Conservation (phyloP, 2,797 vertebrate species). For the Propithecus perrieri region DNA sequence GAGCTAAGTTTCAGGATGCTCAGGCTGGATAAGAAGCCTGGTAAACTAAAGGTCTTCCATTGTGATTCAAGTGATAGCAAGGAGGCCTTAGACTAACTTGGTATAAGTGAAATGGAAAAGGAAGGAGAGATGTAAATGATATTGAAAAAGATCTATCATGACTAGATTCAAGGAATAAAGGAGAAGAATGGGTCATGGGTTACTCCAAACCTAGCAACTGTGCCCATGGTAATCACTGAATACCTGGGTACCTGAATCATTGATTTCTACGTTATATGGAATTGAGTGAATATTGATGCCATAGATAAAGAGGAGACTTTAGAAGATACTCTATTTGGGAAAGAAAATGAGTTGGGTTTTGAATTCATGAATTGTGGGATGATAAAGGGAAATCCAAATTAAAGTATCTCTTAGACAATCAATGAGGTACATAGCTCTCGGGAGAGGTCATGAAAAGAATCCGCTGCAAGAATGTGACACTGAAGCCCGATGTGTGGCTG, state of each 20-base stretch:
- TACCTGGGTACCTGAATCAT: background rate
- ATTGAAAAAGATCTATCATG: background rate
- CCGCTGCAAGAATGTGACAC: background rate
- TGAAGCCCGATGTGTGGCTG: background rate
- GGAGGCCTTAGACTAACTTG: background rate
- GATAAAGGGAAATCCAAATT: background rate
- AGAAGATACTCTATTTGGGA: background rate
- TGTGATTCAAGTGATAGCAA: background rate
- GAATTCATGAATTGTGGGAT: background rate
- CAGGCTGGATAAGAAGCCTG: background rate
- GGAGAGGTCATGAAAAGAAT: background rate
- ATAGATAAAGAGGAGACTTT: background rate
- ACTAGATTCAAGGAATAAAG: background rate
- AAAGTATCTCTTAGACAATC: background rate
- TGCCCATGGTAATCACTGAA: background rate
- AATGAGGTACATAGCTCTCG: background rate
- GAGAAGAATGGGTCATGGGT: background rate
- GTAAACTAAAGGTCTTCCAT: background rate
- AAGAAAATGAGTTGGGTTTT: background rate
- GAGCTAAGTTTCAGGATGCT: background rate
- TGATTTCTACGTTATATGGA: background rate
- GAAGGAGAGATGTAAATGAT: background rate
- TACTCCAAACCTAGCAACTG: background rate
- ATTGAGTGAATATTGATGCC: background rate
- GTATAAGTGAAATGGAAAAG: background rate